Base-by-base conservation (phyloP, 1,140 invertebrate species). In the Lasaia peninsularis region DNA sequence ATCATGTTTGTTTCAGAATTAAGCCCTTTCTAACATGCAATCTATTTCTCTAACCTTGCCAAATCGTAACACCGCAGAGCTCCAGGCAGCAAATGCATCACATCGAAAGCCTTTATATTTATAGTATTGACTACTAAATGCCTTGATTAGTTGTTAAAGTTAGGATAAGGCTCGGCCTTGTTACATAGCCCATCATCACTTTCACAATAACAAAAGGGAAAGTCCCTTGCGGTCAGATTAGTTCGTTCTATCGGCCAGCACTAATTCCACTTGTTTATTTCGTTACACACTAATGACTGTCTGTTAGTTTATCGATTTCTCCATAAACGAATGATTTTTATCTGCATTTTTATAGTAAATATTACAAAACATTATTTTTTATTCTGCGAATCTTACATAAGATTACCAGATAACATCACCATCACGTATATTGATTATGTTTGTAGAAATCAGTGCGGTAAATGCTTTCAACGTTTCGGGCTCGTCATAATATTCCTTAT, bases 141-240 rank as follows among this genome's bases (percentile, higher is more conserved):
- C 44, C 55, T 60, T 60, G 65, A 67, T 63, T 64, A 62, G 58
- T 65, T 60, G 69, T 67, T 75, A 69, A 76, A 65, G 69, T 80
- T 73, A 65, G 70, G 74, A 84, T 80, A 77, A 75, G 74, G 58
- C 69, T 70, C 76, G 70, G 73, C 75, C 79, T 75, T 74, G 81
- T 84, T 84, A 69, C 67, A 75, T 63, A 73, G 67, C 67, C 73
- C 78, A 85, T 88, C 85, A 88, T 86, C 85, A 84, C 85, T 88
- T 88, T 88, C 85, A 85, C 85, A 71, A 83, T 71, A 85, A 80
- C 79, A 82, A 84, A 88, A 88, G 79, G 80, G 85, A 86, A 86
- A 88, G 85, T 86, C 80, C 83, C 85, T 85, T 88, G 83, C 79
- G 85, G 81, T 86, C 79, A 80, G 76, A 78, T 81, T 75, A 76